These are phyloP conservation scores for Microcebus ravelobensis DNA, from an alignment of 2,113 vertebrate species.

Conservation along the genomic window DNA sequence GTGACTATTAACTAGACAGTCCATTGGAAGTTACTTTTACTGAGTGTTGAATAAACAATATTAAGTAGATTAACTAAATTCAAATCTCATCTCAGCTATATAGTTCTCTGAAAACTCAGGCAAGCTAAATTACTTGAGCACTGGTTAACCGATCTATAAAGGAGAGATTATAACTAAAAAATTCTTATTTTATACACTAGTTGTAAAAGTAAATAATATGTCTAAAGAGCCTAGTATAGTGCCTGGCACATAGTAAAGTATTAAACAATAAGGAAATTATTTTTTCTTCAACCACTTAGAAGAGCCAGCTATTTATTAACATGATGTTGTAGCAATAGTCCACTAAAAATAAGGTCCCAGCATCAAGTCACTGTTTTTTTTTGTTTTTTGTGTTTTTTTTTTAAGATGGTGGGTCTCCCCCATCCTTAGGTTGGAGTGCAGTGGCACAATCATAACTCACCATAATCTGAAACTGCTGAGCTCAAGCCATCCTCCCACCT, in stretches of 20 bases:
- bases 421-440: too few species aligned
- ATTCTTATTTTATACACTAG: background rate
- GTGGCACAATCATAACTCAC: too few species aligned
- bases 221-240: background rate
- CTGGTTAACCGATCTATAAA: background rate
- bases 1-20: background rate
- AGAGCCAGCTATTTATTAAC: background rate
- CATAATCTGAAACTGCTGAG: too few species aligned
- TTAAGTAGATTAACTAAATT: background rate
- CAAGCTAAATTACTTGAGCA: background rate
- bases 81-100: background rate
- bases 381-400: too few species aligned
- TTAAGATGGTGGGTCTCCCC: too few species aligned
- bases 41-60: background rate
- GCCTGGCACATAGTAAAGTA: background rate
- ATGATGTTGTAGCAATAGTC: background rate
- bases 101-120: background rate
- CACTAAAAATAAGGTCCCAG: background rate
- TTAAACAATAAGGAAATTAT: background rate
- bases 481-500: too few species aligned
- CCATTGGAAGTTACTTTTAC: background rate
- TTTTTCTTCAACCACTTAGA: background rate
- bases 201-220: background rate
- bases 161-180: background rate
- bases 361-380: background rate